A percentile compares a stretch with the other conserved stretches of the same genome.
These are phyloP conservation scores for Drosophila anceps DNA, from an alignment of 2,888 invertebrate genomes.

Conservation along the genomic window DNA sequence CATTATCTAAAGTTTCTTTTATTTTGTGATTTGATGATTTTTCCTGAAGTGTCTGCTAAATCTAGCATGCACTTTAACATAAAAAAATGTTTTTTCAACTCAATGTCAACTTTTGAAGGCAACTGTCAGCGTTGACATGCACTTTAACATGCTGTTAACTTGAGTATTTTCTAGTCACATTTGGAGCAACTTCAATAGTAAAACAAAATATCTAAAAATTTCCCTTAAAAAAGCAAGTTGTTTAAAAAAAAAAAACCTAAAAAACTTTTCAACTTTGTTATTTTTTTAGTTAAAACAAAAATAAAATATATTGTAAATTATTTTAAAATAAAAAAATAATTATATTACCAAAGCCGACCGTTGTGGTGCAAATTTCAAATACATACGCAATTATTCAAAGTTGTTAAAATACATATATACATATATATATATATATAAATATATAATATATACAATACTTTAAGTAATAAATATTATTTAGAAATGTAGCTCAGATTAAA, in stretches of 20 bases:
- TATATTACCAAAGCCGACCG: slow-evolving; percentile 34
- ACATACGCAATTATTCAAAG: slow-evolving; percentile 44
- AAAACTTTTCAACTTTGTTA: neutral
- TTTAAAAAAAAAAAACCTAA: neutral
- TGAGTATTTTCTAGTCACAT: neutral
- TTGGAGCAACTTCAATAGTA: neutral
- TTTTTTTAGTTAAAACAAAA: neutral
- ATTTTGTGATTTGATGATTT: too few species aligned
- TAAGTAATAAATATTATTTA: slow-evolving; percentile 12
- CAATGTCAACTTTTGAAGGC: neutral
- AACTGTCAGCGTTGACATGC: neutral
- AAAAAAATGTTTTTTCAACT: neutral
- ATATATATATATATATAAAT: slow-evolving; percentile 2
- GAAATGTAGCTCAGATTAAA: slow-evolving; percentile 19
- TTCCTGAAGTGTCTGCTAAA: slow-evolving; percentile 1
- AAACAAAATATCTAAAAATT: neutral
- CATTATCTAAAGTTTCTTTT: too few species aligned
- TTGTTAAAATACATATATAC: slow-evolving; percentile 44
- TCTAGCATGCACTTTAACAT: slow-evolving; percentile 3
- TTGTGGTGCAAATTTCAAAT: slow-evolving; percentile 41
- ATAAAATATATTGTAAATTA: slow-evolving; percentile 27
- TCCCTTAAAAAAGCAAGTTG: neutral
- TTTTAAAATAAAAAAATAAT: neutral
- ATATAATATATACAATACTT: slow-evolving; percentile 17
- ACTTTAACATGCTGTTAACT: neutral